Percentiles rank a stretch among this genome's conserved stretches.
phyloP scores from a whole-genome alignment of 1,140 invertebrate species.

The Carposina sasakii region DNA sequence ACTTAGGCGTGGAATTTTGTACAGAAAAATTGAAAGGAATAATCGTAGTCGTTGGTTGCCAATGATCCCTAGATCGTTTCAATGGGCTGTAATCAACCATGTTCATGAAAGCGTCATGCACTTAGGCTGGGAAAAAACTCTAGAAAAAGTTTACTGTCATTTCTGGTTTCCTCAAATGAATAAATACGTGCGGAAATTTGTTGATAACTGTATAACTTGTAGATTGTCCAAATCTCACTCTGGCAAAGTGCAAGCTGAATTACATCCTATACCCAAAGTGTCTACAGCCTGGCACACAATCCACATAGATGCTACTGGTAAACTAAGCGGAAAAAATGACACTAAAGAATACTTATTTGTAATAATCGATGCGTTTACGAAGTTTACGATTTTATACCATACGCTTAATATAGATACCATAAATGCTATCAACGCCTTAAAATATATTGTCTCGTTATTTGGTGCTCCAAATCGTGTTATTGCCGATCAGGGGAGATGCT shows the following conservation, averaged over 20 bases:
- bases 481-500: not conserved
- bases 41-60: constrained; percentile 20
- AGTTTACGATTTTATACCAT: constrained; percentile 20
- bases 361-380: constrained; percentile 27
- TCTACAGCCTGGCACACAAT: not conserved
- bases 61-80: constrained; percentile 29
- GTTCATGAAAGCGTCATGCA: too few relatives aligned
- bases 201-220: constrained; percentile 25
- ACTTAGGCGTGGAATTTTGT: not conserved
- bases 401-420: not conserved
- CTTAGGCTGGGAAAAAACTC: constrained; percentile 7
- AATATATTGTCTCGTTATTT: not conserved
- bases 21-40: constrained; percentile 1
- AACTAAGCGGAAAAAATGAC: constrained; percentile 20
- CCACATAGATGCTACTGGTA: constrained; percentile 10
- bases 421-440: not conserved
- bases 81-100: constrained; percentile 34
- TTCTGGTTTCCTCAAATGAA: constrained; percentile 1
- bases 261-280: not conserved
- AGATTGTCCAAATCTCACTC: constrained; percentile 24
- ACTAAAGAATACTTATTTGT: constrained; percentile 21
- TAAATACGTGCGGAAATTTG: constrained; percentile 3
- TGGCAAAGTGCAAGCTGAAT: constrained; percentile 11
- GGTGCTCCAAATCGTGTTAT: not conserved
- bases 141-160: constrained; percentile 4